Evolutionary conservation across 2,888 invertebrate species (phyloP).

Genomic region (Graphium colonna): DNA sequence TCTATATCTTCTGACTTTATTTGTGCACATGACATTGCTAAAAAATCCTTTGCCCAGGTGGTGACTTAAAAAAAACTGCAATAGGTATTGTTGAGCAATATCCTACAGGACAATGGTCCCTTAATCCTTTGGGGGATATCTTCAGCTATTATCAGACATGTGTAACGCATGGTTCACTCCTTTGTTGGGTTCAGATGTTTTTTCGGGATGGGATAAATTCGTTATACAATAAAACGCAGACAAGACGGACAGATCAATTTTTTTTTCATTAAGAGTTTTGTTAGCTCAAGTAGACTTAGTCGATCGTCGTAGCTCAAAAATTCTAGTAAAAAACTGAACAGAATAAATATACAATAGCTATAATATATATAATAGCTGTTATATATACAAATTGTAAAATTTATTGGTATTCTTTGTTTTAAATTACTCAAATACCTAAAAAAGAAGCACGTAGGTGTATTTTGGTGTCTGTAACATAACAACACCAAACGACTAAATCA

Average conservation of each 20-base stretch:
- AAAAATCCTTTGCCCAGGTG: constrained; percentile 68
- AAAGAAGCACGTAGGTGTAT: too few species aligned
- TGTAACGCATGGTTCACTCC: constrained; percentile 57
- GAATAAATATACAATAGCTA: too few species aligned
- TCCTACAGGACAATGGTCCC: constrained; percentile 38
- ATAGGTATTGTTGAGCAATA: constrained; percentile 35
- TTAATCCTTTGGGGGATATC: constrained; percentile 47
- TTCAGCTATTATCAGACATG: constrained; percentile 52
- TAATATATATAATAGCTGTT: too few species aligned
- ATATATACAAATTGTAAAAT: too few species aligned
- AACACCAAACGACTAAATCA: too few species aligned
- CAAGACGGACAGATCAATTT: not conserved
- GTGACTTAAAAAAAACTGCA: constrained; percentile 42
- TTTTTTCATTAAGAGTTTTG: not conserved
- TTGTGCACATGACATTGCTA: constrained; percentile 52
- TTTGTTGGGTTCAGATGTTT: constrained; percentile 36
- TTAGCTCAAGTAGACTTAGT: not conserved
- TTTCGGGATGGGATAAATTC: constrained; percentile 32
- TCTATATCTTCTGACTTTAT: constrained; percentile 51
- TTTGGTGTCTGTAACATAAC: too few species aligned
- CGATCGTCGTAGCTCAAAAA: too few species aligned
- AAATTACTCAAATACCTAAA: too few species aligned
- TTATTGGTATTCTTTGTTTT: too few species aligned
- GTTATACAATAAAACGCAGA: constrained; percentile 19
- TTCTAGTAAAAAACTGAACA: too few species aligned